These are phyloP conservation scores for Poicephalus gulielmi DNA, from an alignment of 2,113 vertebrate genomes.

Conservation along the genomic window DNA sequence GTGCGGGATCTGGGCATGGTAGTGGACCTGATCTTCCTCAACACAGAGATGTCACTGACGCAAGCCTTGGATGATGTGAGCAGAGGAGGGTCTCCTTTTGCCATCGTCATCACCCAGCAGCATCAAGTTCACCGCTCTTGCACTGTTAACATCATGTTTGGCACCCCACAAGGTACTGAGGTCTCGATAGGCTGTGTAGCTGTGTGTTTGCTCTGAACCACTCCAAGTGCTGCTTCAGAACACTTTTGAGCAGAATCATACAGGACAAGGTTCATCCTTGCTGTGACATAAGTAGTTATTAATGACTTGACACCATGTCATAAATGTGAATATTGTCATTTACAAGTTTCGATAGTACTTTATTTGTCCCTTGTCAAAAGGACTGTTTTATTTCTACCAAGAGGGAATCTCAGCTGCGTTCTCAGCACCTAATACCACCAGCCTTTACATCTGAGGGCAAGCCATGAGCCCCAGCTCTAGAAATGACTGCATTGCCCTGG, in stretches of 20 bases:
- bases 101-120: slow-evolving; percentile 97
- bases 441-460: not conserved
- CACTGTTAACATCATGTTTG: slow-evolving; percentile 98
- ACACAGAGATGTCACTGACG: slow-evolving; percentile 94
- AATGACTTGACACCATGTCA: not conserved
- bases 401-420: not conserved
- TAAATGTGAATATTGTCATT: not conserved
- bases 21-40: slow-evolving; percentile 98
- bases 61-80: slow-evolving; percentile 97
- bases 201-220: not conserved
- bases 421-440: not conserved
- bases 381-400: not conserved
- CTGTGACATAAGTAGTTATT: not conserved
- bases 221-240: not conserved
- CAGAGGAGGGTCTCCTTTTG: slow-evolving; percentile 92
- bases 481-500: not conserved
- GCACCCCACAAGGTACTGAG: slow-evolving; percentile 92
- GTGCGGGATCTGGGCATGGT: slow-evolving; percentile 96
- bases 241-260: not conserved
- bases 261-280: not conserved
- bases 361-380: not conserved
- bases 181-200: not conserved
- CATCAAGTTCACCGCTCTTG: slow-evolving; percentile 97
- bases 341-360: not conserved
- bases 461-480: not conserved